Conservation (phyloP, 2,888 invertebrate genomes). For the Taenaris catops region DNA sequence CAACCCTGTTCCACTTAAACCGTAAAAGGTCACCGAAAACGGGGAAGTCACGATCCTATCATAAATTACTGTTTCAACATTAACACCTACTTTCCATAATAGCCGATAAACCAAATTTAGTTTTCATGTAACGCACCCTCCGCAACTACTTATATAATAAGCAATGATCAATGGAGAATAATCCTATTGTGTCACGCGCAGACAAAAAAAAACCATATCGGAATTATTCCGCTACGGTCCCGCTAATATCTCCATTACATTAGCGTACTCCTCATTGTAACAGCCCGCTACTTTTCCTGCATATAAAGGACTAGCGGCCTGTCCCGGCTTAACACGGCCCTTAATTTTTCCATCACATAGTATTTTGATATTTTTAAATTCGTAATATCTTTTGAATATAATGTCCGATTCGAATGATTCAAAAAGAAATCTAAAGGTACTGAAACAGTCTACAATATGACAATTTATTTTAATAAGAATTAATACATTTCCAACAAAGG, state of each 20-base stretch:
- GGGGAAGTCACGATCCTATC: constrained; percentile 65
- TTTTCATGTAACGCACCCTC: constrained; percentile 78
- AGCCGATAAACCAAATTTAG: constrained; percentile 80
- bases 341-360: too few relatives aligned
- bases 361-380: too few relatives aligned
- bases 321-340: too few relatives aligned
- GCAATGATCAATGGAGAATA: constrained; percentile 79
- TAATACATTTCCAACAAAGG: too few relatives aligned
- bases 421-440: too few relatives aligned
- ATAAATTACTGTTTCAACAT: constrained; percentile 73
- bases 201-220: constrained; percentile 72
- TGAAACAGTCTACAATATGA: too few relatives aligned
- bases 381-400: too few relatives aligned
- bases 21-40: constrained; percentile 48
- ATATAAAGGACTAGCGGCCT: too few relatives aligned
- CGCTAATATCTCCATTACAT: constrained; percentile 77
- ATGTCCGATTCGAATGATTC: too few relatives aligned
- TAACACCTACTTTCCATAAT: constrained; percentile 79
- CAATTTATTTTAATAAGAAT: too few relatives aligned
- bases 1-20: constrained; percentile 26
- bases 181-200: constrained; percentile 72
- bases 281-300: constrained; percentile 25
- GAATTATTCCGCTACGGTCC: constrained; percentile 74
- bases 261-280: constrained; percentile 58
- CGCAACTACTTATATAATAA: constrained; percentile 74